Evolutionary conservation across 2,888 invertebrate species (phyloP).

Genomic region (Cyclophora albipunctata): DNA sequence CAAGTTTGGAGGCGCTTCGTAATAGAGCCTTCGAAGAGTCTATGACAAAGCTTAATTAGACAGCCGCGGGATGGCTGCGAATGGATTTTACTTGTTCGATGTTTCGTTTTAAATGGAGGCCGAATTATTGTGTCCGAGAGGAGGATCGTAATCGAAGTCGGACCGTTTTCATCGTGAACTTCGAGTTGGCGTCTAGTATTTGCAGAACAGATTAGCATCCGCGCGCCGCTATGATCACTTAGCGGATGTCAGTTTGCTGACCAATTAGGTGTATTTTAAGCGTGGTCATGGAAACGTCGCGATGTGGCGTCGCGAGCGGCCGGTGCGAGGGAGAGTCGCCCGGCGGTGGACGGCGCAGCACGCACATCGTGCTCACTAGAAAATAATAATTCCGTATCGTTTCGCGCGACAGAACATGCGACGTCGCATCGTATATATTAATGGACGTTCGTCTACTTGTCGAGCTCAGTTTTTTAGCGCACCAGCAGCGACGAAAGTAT

Average conservation of each 20-base stretch:
- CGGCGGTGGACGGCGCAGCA: conserved; percentile 28
- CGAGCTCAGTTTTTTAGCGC: conserved; percentile 67
- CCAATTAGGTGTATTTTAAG: not conserved
- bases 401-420: conserved; percentile 60
- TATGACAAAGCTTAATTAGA: conserved; percentile 75
- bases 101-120: conserved; percentile 46
- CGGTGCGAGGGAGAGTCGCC: conserved; percentile 34
- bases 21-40: conserved; percentile 75
- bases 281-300: conserved; percentile 1
- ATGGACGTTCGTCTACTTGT: conserved; percentile 60
- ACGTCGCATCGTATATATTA: conserved; percentile 64
- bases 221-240: conserved; percentile 8
- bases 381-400: conserved; percentile 61
- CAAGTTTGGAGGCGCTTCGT: conserved; percentile 71
- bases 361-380: conserved; percentile 39
- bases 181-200: conserved; percentile 30
- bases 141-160: conserved; percentile 14
- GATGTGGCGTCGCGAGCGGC: conserved; percentile 3
- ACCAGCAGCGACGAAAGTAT: conserved; percentile 71
- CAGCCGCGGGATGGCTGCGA: conserved; percentile 67
- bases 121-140: conserved; percentile 39
- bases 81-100: conserved; percentile 73
- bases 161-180: conserved; percentile 22
- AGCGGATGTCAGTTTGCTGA: conserved; percentile 3
- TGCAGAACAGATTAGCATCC: conserved; percentile 32